phyloP scores from a whole-genome alignment of 2,888 invertebrate species.

The Anoplius nigerrimus region DNA sequence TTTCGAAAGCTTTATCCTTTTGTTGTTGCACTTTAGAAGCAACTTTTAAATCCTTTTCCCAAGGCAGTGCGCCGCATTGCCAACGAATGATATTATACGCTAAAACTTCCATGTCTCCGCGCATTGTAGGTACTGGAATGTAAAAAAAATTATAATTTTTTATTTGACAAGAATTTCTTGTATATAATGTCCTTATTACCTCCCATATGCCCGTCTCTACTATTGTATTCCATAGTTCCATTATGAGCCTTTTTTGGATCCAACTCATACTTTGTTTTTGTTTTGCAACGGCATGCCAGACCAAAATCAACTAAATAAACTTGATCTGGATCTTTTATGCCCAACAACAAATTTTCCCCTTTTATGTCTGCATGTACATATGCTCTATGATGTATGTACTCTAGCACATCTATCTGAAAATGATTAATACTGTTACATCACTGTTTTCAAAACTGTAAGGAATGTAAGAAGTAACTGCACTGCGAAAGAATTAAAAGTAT shows the following conservation, averaged over 20 bases:
- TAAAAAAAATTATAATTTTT: background rate
- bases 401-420: constrained; percentile 88
- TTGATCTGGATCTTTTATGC: constrained; percentile 81
- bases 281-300: constrained; percentile 85
- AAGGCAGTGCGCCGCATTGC: constrained; percentile 89
- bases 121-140: constrained; percentile 83
- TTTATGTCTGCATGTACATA: constrained; percentile 98
- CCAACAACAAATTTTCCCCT: constrained; percentile 93
- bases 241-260: constrained; percentile 96
- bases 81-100: constrained; percentile 96
- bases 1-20: constrained; percentile 83
- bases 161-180: background rate
- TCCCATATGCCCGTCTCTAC: constrained; percentile 96
- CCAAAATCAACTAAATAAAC: constrained; percentile 96
- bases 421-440: background rate
- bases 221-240: constrained; percentile 97
- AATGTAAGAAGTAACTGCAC: background rate
- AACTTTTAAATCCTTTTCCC: constrained; percentile 83
- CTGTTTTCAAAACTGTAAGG: background rate
- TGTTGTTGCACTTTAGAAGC: constrained; percentile 81
- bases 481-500: background rate
- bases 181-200: constrained; percentile 40
- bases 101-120: constrained; percentile 96
- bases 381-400: constrained; percentile 93
- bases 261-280: constrained; percentile 86